Evolutionary conservation across 2,888 invertebrate species (phyloP).

Genomic region (Argyresthia albistria): DNA sequence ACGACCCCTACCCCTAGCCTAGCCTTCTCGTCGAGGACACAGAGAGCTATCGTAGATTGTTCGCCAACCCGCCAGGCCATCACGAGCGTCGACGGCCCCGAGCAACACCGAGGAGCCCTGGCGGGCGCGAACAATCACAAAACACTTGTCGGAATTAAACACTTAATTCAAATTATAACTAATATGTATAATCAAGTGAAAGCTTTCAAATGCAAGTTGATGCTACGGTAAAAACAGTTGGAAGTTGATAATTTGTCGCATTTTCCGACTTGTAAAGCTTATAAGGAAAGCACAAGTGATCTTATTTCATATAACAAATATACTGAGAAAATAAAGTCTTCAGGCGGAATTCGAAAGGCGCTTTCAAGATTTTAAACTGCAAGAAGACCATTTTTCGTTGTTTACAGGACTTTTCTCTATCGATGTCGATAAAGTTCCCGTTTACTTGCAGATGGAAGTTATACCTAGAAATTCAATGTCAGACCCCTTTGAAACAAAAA

Average conservation of each 20-base stretch:
- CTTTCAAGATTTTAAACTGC: too few species aligned
- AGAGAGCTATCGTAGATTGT: too few species aligned
- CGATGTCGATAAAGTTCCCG: slow-evolving; percentile 8
- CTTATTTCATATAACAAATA: slow-evolving; percentile 4
- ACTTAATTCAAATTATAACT: slow-evolving; percentile 5
- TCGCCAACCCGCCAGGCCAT: too few species aligned
- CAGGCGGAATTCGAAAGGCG: background rate
- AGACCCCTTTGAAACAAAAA: slow-evolving; percentile 12
- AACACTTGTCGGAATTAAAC: slow-evolving; percentile 5
- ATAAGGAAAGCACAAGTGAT: slow-evolving; percentile 4
- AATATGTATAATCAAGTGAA: slow-evolving; percentile 8
- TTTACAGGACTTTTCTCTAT: too few species aligned
- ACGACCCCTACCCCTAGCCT: too few species aligned
- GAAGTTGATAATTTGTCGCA: slow-evolving; percentile 12
- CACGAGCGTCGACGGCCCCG: too few species aligned
- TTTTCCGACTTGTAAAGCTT: slow-evolving; percentile 10
- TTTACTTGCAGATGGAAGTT: slow-evolving; percentile 12
- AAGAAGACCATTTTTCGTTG: too few species aligned
- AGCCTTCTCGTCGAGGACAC: too few species aligned
- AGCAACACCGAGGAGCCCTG: too few species aligned
- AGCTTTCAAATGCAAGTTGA: slow-evolving; percentile 10
- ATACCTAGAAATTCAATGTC: slow-evolving; percentile 10
- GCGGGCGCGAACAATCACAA: background rate
- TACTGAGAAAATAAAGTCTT: slow-evolving; percentile 7
- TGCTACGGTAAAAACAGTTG: slow-evolving; percentile 9